Evolutionary conservation across 2,113 vertebrate genomes (phyloP).

Genomic region (Leptocoma aspasia): DNA sequence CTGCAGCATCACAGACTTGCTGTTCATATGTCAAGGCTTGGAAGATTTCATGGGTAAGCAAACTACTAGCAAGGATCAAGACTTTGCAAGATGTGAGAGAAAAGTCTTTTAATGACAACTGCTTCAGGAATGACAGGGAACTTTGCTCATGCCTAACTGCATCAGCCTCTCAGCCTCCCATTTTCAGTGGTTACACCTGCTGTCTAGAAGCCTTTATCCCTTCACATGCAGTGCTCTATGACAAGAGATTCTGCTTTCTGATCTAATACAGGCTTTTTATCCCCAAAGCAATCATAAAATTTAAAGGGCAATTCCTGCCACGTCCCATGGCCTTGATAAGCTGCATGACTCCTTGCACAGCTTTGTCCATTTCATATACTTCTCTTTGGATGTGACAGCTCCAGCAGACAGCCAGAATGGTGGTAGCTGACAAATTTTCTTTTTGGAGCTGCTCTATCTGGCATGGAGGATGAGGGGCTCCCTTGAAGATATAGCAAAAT

Average conservation of each 20-base stretch:
- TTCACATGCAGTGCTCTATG: fast-evolving
- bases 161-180: not conserved
- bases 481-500: not conserved
- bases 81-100: not conserved
- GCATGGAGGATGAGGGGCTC: not conserved
- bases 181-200: not conserved
- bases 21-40: not conserved
- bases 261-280: not conserved
- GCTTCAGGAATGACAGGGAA: not conserved
- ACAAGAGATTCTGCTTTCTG: not conserved
- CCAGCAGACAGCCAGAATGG: not conserved
- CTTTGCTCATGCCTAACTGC: not conserved
- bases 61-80: not conserved
- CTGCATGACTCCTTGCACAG: not conserved
- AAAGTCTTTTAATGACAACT: not conserved
- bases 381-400: not conserved
- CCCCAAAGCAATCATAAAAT: not conserved
- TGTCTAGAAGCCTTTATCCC: not conserved
- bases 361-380: not conserved
- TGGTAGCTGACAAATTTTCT: not conserved
- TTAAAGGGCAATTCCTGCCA: not conserved
- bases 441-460: not conserved
- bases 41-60: not conserved
- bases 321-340: not conserved
- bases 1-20: not conserved